Evolutionary conservation across 2,888 invertebrate species (phyloP).

Genomic region (Chrysolina americana): DNA sequence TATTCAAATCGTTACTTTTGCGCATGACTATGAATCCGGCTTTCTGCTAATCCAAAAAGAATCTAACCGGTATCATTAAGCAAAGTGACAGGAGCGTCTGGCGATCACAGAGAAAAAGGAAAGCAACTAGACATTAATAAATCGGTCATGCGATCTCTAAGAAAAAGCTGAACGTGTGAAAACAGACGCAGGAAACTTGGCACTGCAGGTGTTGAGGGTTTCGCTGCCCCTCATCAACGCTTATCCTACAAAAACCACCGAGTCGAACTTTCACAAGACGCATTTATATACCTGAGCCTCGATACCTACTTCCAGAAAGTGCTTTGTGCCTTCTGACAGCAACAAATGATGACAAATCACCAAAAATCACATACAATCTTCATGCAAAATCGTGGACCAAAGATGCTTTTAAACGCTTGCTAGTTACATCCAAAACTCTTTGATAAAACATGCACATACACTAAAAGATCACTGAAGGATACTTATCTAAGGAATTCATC

Average conservation of each 20-base stretch:
- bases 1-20: slow-evolving; percentile 65
- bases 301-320: slow-evolving; percentile 48
- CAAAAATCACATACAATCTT: slow-evolving; percentile 60
- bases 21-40: slow-evolving; percentile 58
- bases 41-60: slow-evolving; percentile 23
- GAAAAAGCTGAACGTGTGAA: slow-evolving; percentile 56
- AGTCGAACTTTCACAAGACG: slow-evolving; percentile 46
- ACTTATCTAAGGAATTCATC: slow-evolving; percentile 53
- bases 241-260: slow-evolving; percentile 51
- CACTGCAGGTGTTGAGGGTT: slow-evolving; percentile 58
- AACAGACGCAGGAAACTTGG: slow-evolving; percentile 60
- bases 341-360: slow-evolving; percentile 65
- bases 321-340: slow-evolving; percentile 58
- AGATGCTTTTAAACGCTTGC: slow-evolving; percentile 56
- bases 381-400: slow-evolving; percentile 57
- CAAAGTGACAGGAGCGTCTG: background rate
- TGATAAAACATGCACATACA: slow-evolving; percentile 32
- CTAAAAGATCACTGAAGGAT: slow-evolving; percentile 37
- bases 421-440: slow-evolving; percentile 32
- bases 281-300: slow-evolving; percentile 54
- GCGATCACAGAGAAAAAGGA: slow-evolving; percentile 13
- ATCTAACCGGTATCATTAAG: background rate
- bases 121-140: slow-evolving; percentile 52
- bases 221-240: slow-evolving; percentile 49
- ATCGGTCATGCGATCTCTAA: slow-evolving; percentile 55